phyloP scores from a whole-genome alignment of 2,113 vertebrate species.

The Podarcis muralis region DNA sequence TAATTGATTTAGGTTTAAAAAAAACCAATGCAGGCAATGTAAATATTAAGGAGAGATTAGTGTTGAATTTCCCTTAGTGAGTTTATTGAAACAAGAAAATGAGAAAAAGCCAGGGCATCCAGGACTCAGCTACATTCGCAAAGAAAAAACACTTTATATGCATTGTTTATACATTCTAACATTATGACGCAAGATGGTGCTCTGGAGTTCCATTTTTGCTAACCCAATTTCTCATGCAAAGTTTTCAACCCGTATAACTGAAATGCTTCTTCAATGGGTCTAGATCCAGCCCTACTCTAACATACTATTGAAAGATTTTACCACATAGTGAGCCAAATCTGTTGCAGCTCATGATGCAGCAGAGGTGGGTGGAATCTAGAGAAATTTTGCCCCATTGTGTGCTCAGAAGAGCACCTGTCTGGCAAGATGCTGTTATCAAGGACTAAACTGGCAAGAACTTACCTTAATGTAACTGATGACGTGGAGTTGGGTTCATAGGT shows the following conservation, averaged over 20 bases:
- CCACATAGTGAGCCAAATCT: neutral
- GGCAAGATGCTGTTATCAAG: neutral
- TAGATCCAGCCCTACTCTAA: neutral
- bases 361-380: neutral
- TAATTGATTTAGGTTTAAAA: neutral
- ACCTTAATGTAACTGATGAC: neutral
- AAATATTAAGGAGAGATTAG: neutral
- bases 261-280: no score
- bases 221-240: no score
- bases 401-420: neutral
- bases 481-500: neutral
- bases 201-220: no score
- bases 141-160: no score
- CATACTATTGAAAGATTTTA: neutral
- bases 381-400: neutral
- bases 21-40: neutral
- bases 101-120: neutral
- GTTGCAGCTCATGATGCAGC: neutral
- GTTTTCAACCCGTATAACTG: no score
- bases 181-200: no score
- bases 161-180: no score
- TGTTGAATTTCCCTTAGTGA: neutral
- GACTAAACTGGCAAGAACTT: neutral
- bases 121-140: no score
- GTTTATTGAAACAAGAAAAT: neutral